These are phyloP conservation scores for Mactra quadrangularis DNA, from an alignment of 1,140 invertebrate genomes.

Conservation along the genomic window DNA sequence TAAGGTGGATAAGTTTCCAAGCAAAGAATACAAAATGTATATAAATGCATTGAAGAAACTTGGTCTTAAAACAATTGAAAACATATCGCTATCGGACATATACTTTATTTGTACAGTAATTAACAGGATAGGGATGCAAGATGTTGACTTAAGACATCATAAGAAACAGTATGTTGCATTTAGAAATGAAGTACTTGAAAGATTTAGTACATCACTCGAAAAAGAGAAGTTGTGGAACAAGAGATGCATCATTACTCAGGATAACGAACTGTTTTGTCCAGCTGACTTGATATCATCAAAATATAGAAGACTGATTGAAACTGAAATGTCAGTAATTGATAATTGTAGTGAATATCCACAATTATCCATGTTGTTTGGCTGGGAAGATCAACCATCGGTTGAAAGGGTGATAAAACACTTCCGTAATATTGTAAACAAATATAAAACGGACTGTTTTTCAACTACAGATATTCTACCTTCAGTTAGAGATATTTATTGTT, in stretches of 20 bases:
- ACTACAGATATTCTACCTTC: slow-evolving; percentile 2
- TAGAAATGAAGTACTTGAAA: too few species aligned
- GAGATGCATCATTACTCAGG: slow-evolving; percentile 16
- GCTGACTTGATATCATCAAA: slow-evolving; percentile 1
- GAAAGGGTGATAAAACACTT: slow-evolving; percentile 35
- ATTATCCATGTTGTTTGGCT: neutral
- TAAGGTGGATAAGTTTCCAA: slow-evolving; percentile 29
- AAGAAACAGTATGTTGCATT: too few species aligned
- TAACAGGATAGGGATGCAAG: too few species aligned
- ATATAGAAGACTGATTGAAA: slow-evolving; percentile 2
- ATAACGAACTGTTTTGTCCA: neutral
- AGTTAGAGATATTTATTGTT: slow-evolving; percentile 23
- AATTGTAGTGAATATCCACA: slow-evolving; percentile 4
- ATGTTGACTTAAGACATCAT: too few species aligned
- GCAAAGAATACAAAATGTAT: neutral
- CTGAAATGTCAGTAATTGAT: slow-evolving; percentile 3
- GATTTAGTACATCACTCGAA: too few species aligned
- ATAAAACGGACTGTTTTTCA: neutral
- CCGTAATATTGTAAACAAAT: slow-evolving; percentile 11
- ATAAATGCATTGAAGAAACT: neutral
- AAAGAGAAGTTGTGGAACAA: neutral
- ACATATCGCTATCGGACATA: slow-evolving; percentile 14
- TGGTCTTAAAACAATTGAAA: slow-evolving; percentile 33
- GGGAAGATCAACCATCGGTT: slow-evolving; percentile 10
- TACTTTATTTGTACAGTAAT: too few species aligned